Evolutionary conservation across 2,797 vertebrate species (phyloP).

Genomic region (Melanotaenia parkinsoni): DNA sequence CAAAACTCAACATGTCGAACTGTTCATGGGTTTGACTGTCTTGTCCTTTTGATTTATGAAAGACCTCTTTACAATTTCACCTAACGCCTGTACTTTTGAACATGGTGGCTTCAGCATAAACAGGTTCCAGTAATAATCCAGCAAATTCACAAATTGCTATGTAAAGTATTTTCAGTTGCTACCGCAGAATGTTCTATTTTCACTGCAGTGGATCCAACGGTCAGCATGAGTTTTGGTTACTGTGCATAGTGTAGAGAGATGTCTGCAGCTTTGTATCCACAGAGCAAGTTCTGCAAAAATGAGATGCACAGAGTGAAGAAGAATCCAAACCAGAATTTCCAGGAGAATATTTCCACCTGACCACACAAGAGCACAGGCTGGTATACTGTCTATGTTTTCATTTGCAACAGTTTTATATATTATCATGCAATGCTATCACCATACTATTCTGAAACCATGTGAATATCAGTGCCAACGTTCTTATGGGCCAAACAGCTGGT

Average conservation of each 20-base stretch:
- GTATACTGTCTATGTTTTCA: constrained; percentile 3
- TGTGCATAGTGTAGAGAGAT: constrained; percentile 1
- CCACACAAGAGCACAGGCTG: constrained; percentile 27
- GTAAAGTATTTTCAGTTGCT: constrained; percentile 51
- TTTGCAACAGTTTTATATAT: constrained; percentile 2
- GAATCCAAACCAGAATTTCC: not conserved
- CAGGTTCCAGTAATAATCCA: constrained; percentile 5
- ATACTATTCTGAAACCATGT: not conserved
- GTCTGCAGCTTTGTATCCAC: constrained; percentile 17
- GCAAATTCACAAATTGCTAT: constrained; percentile 30
- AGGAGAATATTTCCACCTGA: constrained; percentile 40
- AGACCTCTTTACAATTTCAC: not conserved
- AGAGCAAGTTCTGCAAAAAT: constrained; percentile 14
- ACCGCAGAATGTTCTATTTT: constrained; percentile 66
- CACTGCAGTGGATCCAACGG: constrained; percentile 43
- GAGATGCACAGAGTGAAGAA: not conserved
- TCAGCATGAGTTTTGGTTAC: constrained; percentile 58
- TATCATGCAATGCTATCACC: not conserved
- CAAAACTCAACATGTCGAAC: not conserved
- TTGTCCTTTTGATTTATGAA: constrained; percentile 14
- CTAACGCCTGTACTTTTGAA: constrained; percentile 33
- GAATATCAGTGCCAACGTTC: constrained; percentile 39
- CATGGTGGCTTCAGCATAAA: constrained; percentile 2
- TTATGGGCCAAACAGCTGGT: constrained; percentile 67
- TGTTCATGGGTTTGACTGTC: not conserved